Percentiles rank a stretch among this genome's conserved stretches.
phyloP scores from a whole-genome alignment of 1,140 invertebrate genomes.

The Gonatopus flavifemur region DNA sequence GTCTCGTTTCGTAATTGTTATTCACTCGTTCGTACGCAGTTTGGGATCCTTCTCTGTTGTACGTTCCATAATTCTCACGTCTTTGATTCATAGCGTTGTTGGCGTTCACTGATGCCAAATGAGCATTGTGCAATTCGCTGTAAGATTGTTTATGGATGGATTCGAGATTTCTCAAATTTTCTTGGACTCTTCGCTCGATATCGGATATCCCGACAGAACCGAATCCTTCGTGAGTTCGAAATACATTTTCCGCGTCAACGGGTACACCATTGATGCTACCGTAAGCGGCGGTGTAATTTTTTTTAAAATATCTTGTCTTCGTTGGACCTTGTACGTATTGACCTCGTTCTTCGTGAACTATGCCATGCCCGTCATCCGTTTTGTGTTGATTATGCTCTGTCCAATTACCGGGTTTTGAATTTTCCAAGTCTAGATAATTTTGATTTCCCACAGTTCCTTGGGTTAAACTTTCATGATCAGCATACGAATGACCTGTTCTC shows the following conservation, averaged over 20 bases:
- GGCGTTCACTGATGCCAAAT: slow-evolving; percentile 1
- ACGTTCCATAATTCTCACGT: slow-evolving; percentile 26
- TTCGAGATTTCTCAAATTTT: slow-evolving; percentile 1
- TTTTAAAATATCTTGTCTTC: slow-evolving; percentile 33
- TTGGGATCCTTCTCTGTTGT: slow-evolving; percentile 8
- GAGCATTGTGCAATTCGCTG: slow-evolving; percentile 16
- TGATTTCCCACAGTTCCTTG: slow-evolving; percentile 5
- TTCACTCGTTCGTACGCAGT: neutral
- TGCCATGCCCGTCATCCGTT: slow-evolving; percentile 29
- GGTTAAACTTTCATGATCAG: slow-evolving; percentile 7
- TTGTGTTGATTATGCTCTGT: slow-evolving; percentile 33
- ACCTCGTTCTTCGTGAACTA: slow-evolving; percentile 38
- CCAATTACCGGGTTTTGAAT: slow-evolving; percentile 39
- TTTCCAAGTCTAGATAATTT: slow-evolving; percentile 15
- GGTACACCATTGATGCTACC: slow-evolving; percentile 1
- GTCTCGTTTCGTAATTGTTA: neutral
- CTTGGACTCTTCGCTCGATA: slow-evolving; percentile 11
- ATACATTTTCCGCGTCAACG: too few species aligned
- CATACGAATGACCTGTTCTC: slow-evolving; percentile 1
- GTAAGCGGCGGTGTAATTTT: slow-evolving; percentile 34
- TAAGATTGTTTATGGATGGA: slow-evolving; percentile 12
- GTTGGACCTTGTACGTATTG: slow-evolving; percentile 28
- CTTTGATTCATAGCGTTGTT: too few species aligned
- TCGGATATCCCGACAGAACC: neutral
- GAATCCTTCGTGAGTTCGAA: slow-evolving; percentile 1